Conservation (phyloP, 2,797 vertebrate genomes). For the Molossus alvarezi region DNA sequence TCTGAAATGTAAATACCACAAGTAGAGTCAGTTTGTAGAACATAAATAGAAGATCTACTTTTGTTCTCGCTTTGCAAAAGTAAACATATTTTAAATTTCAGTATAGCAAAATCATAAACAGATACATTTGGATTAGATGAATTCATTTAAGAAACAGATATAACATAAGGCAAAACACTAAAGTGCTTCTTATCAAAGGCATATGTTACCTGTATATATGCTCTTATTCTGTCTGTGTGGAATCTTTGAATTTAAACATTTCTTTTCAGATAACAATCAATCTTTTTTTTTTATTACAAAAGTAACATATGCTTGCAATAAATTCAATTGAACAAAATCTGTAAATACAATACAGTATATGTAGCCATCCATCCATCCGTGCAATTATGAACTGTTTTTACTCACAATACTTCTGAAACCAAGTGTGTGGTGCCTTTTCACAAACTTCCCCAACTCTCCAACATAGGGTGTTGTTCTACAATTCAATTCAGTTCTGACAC, state of each 20-base stretch:
- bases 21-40: neutral
- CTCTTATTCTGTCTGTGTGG: neutral
- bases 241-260: neutral
- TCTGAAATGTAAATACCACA: neutral
- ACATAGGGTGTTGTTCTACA: neutral
- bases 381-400: neutral
- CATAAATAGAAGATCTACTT: neutral
- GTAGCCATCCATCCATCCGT: neutral
- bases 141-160: neutral
- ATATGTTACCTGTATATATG: neutral
- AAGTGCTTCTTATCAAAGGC: neutral
- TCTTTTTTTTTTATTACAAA: neutral
- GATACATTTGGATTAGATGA: neutral
- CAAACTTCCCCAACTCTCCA: neutral
- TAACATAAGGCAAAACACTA: neutral
- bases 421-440: neutral
- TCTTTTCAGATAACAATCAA: neutral
- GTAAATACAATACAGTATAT: neutral
- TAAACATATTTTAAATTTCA: neutral
- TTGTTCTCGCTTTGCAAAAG: neutral
- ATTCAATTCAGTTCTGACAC: neutral
- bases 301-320: neutral
- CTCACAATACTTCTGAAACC: neutral
- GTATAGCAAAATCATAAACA: neutral
- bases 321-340: neutral